These are phyloP conservation scores for Melangyna quadrimaculata DNA, from an alignment of 2,888 invertebrate species.

Conservation along the genomic window DNA sequence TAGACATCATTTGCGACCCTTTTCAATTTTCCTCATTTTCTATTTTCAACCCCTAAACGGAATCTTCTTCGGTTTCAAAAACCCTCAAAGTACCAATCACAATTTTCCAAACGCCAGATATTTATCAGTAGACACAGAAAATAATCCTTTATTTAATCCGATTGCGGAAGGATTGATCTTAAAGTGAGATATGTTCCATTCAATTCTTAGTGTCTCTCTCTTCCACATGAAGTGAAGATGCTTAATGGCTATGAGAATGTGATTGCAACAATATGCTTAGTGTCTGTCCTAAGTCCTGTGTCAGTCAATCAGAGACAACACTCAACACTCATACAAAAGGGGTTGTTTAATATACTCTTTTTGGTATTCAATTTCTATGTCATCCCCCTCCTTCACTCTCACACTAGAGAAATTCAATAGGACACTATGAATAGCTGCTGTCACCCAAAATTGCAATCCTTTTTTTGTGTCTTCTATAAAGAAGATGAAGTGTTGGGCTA, in stretches of 20 bases:
- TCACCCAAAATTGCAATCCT: constrained; percentile 28
- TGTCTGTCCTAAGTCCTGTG: background rate
- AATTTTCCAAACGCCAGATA: constrained; percentile 39
- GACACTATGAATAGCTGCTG: background rate
- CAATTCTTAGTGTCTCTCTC: background rate
- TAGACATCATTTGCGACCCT: constrained; percentile 37
- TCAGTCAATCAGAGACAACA: background rate
- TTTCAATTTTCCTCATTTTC: background rate
- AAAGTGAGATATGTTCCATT: constrained; percentile 35
- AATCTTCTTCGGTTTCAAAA: constrained; percentile 6
- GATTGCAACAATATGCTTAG: constrained; percentile 64
- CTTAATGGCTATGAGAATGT: constrained; percentile 48
- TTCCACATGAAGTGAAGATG: too few relatives aligned
- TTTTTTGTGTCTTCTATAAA: background rate
- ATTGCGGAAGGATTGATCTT: constrained; percentile 61
- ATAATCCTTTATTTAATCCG: constrained; percentile 51
- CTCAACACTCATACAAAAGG: constrained; percentile 1
- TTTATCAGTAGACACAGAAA: constrained; percentile 3
- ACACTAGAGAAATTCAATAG: background rate
- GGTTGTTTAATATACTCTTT: background rate
- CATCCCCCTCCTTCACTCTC: background rate
- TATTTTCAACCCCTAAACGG: constrained; percentile 35
- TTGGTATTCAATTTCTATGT: background rate
- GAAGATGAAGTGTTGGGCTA: constrained; percentile 13
- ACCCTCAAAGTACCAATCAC: constrained; percentile 61